These are phyloP conservation scores for Gobio occitaniae DNA, from an alignment of 2,797 vertebrate genomes.

Conservation along the genomic window DNA sequence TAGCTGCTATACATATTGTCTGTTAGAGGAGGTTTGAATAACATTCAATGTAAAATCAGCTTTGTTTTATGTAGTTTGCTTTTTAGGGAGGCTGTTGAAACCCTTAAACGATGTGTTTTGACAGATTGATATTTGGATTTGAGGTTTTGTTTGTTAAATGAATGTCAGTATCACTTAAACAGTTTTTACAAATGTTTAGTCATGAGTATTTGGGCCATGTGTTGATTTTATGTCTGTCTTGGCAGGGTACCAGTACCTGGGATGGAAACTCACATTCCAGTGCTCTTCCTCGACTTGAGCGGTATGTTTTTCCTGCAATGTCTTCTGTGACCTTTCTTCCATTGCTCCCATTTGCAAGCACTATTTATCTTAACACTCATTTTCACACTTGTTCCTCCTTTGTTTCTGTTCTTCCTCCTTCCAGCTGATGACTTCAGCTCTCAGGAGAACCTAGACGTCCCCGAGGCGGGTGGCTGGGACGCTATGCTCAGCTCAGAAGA, in stretches of 20 bases:
- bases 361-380: neutral
- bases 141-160: constrained; percentile 1
- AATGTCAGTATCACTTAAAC: constrained; percentile 21
- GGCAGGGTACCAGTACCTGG: constrained; percentile 91
- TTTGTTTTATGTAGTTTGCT: neutral
- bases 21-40: neutral
- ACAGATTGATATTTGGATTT: constrained; percentile 6
- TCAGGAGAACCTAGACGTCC: constrained; percentile 92
- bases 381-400: neutral
- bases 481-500: constrained; percentile 89
- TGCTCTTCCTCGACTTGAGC: constrained; percentile 95
- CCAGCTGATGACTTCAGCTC: constrained; percentile 96
- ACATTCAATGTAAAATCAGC: neutral
- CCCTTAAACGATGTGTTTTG: neutral
- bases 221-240: constrained; percentile 39
- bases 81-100: constrained; percentile 1
- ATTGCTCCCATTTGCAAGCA: neutral
- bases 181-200: constrained; percentile 17
- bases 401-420: neutral
- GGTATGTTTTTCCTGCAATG: constrained; percentile 72
- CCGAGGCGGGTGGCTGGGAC: constrained; percentile 92
- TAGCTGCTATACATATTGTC: neutral
- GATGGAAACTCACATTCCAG: constrained; percentile 98
- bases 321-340: neutral
- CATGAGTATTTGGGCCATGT: neutral